Evolutionary conservation across 2,888 invertebrate genomes (phyloP).

Genomic region (Andrena praecox): DNA sequence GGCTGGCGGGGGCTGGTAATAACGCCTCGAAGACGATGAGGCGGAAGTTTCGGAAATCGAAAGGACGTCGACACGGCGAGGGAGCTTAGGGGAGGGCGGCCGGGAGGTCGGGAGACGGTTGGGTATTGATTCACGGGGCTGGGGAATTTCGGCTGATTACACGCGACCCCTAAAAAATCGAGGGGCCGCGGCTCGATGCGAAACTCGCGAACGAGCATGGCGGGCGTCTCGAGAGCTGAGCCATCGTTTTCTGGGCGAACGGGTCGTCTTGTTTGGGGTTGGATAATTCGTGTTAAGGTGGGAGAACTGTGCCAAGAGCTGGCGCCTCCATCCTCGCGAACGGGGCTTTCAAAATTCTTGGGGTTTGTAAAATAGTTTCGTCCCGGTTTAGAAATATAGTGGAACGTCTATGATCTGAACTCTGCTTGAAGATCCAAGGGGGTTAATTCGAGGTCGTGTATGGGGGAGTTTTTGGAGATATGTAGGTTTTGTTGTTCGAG

Average conservation of each 20-base stretch:
- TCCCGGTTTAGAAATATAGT: too few relatives aligned
- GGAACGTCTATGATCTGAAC: too few relatives aligned
- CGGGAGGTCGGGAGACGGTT: constrained; percentile 15
- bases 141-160: constrained; percentile 72
- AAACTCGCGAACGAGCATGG: constrained; percentile 21
- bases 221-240: constrained; percentile 39
- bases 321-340: too few relatives aligned
- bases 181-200: constrained; percentile 29
- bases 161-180: constrained; percentile 47
- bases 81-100: constrained; percentile 23
- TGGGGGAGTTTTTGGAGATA: too few relatives aligned
- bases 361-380: too few relatives aligned
- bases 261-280: constrained; percentile 25
- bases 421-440: too few relatives aligned
- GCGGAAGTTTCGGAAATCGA: constrained; percentile 69
- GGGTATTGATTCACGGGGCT: constrained; percentile 71
- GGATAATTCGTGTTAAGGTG: constrained; percentile 43
- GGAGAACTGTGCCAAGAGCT: constrained; percentile 1
- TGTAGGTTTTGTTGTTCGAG: too few relatives aligned
- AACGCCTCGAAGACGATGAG: constrained; percentile 70
- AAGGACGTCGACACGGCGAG: constrained; percentile 45
- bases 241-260: neutral
- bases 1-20: constrained; percentile 68
- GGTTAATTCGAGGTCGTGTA: too few relatives aligned
- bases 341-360: too few relatives aligned